A percentile compares a stretch with the other conserved stretches of the same genome.
Evolutionary conservation across 1,140 invertebrate genomes (phyloP).

Genomic region (Aphidius ervi): DNA sequence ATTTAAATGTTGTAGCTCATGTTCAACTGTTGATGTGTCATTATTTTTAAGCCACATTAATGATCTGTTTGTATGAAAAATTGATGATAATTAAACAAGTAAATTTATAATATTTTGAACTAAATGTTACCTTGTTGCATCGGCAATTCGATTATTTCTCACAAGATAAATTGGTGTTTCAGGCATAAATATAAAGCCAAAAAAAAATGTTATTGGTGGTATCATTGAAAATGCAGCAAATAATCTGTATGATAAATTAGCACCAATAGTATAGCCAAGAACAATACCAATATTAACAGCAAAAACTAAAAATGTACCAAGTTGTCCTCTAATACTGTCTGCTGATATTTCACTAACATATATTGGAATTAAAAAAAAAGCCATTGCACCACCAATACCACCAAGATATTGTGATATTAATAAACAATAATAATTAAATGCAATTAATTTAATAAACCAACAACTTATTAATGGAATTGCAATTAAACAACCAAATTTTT

Average conservation of each 20-base stretch:
- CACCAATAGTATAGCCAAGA: conserved; percentile 56
- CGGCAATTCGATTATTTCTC: conserved; percentile 34
- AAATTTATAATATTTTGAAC: neutral
- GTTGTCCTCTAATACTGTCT: conserved; percentile 54
- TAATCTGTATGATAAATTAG: conserved; percentile 49
- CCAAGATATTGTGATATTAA: conserved; percentile 39
- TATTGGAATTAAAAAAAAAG: conserved; percentile 52
- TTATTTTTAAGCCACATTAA: conserved; percentile 55
- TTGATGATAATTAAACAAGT: conserved; percentile 23
- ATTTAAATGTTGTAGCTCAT: conserved; percentile 36
- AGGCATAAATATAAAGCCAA: conserved; percentile 54
- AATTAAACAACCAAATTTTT: conserved; percentile 37
- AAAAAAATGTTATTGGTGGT: conserved; percentile 48
- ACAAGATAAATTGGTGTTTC: conserved; percentile 57
- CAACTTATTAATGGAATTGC: conserved; percentile 30
- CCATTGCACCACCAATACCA: conserved; percentile 53
- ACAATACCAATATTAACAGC: conserved; percentile 58
- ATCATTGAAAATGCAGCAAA: conserved; percentile 47
- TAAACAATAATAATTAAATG: conserved; percentile 33
- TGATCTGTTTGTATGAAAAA: conserved; percentile 37
- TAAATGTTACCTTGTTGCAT: conserved; percentile 41
- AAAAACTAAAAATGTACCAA: conserved; percentile 54
- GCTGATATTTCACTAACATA: conserved; percentile 61
- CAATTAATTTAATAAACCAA: conserved; percentile 47
- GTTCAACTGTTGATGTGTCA: conserved; percentile 40